phyloP scores from a whole-genome alignment of 2,888 invertebrate species.

The Brachypalpus laphriformis region DNA sequence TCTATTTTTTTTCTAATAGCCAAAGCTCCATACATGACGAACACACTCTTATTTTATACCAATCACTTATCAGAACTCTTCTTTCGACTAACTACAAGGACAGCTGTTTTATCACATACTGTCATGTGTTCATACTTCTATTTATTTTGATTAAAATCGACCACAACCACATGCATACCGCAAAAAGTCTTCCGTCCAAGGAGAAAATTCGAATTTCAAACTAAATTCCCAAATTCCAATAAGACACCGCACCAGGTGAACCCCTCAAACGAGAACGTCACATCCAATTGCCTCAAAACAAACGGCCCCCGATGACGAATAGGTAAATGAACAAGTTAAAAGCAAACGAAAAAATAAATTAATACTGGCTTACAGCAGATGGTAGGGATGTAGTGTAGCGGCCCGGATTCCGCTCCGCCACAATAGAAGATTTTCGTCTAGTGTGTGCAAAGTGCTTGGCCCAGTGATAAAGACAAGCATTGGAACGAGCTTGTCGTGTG shows the following conservation, averaged over 20 bases:
- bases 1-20: too few species aligned
- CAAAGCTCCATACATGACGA: too few species aligned
- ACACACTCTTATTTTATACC: constrained; percentile 43
- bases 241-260: not conserved
- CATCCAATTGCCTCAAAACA: not conserved
- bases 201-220: not conserved
- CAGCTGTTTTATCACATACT: constrained; percentile 25
- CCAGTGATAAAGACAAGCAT: constrained; percentile 37
- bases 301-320: not conserved
- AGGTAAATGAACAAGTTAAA: constrained; percentile 1
- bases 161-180: not conserved
- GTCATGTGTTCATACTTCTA: constrained; percentile 29
- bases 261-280: not conserved
- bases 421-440: constrained; percentile 27
- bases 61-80: constrained; percentile 47
- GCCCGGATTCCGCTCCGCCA: constrained; percentile 17
- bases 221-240: not conserved
- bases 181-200: not conserved
- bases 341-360: not conserved
- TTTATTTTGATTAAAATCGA: constrained; percentile 27
- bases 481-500: constrained; percentile 41
- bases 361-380: constrained; percentile 23
- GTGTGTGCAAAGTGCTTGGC: constrained; percentile 10
- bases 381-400: constrained; percentile 41
- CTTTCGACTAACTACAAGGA: not conserved